Base-by-base conservation (phyloP, 2,113 vertebrate genomes). In the Gadus chalcogrammus region DNA sequence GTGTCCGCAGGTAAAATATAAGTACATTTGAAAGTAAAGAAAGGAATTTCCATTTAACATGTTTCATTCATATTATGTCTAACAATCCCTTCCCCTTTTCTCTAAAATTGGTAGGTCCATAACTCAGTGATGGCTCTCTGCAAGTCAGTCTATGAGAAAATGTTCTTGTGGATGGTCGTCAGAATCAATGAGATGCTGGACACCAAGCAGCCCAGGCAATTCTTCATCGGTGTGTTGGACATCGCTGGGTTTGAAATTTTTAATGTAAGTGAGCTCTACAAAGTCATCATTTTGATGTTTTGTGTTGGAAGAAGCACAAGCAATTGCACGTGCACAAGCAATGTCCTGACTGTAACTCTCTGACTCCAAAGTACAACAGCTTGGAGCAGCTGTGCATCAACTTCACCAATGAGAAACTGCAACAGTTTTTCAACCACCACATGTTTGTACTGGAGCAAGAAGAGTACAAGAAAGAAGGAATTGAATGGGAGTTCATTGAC, bases 401-500 rank as follows among this genome's bases (percentile, higher is more conserved):
- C 77, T 95, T 95, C 85, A 95, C 94, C 74, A 95, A 95, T 66
- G 94, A 95, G 79, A 95, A 95, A 89, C 91, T 95, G 91, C 94
- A 95, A 89, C 94, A 95, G 91, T 95, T 95, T 66, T 95, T 95
- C 90, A 95, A 94, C 77, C 94, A 95, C 68, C 93, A 94, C 87
- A 94, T 94, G 0, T 92, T 91, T 76, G 94, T 95, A 70, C 91
- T 95, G 90, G 94, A 95, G 72, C 94, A 95, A 79, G 94, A 95
- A 59, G 94, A 95, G 77, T 94, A 95, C 91, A 95, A 94, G 88
- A 94, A 94, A 76, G 93, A 94, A 20, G 93, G 94, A 5, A 95
- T 95, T 80, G 91, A 94, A 13, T 95, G 94, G 94, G 90, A 86
- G 8, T 95, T 95, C 80, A 95, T 95, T 89, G 92, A 94, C 61